A percentile compares a stretch with the other conserved stretches of the same genome.
These are phyloP conservation scores for Pempheris klunzingeri DNA, from an alignment of 2,797 vertebrate genomes.

Conservation along the genomic window DNA sequence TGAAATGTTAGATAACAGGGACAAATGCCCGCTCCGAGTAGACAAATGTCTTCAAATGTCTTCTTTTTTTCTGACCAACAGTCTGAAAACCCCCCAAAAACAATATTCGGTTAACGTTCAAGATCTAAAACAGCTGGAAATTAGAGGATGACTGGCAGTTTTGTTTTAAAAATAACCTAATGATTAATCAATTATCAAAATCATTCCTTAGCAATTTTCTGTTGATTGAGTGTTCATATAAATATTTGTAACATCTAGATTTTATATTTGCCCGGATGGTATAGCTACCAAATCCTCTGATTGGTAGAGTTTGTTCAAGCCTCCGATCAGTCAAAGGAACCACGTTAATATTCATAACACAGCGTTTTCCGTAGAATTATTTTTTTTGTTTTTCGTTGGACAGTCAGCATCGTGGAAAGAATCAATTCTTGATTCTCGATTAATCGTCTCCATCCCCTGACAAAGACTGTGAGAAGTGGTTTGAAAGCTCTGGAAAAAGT, in stretches of 20 bases:
- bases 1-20: not conserved
- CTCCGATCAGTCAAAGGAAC: not conserved
- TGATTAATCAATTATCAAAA: not conserved
- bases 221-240: not conserved
- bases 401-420: not conserved
- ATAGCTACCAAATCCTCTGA: not conserved
- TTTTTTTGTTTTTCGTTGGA: no score
- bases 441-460: not conserved
- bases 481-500: not conserved
- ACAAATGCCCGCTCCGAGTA: not conserved
- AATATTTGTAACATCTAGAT: not conserved
- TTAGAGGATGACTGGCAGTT: not conserved
- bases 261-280: not conserved
- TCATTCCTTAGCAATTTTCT: not conserved
- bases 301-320: not conserved
- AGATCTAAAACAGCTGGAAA: not conserved
- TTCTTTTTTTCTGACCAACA: not conserved
- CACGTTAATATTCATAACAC: not conserved
- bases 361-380: not conserved
- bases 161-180: not conserved
- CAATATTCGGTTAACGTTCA: not conserved
- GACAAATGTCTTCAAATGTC: not conserved
- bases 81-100: not conserved
- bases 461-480: not conserved
- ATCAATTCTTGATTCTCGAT: not conserved